Base-by-base conservation (phyloP, 1,140 invertebrate genomes). In the Oedothorax gibbosus region DNA sequence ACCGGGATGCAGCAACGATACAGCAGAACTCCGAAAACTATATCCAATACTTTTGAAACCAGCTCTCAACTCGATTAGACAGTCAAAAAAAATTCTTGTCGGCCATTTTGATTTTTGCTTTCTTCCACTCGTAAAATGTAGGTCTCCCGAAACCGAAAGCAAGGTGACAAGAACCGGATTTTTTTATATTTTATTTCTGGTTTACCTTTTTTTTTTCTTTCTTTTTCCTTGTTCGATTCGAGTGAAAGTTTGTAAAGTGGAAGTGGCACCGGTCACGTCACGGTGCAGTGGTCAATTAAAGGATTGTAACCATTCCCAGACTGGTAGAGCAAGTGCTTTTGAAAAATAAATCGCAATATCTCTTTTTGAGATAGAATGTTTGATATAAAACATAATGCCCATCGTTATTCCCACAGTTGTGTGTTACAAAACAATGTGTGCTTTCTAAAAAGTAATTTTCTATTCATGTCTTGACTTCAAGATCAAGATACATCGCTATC, bases 231-330 rank as follows among this genome's bases (percentile, higher is more conserved):
- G n/a, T 62, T 62, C 35, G 79, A 56, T 49, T 60, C n/a, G 64
- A 73, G 68, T 50, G 79, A 72, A 77, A 77, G 75, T 77, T 77
- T 71, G 49, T 35, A 35, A 35, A 71, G 68, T 71, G 21, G 50
- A 78, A 66, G 53, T 80, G 65, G 65, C 50, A 69, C 68, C 49
- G 14, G n/a, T 49, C 56, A 53, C 68, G 79, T 82, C 79, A 82
- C 79, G 79, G 69, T 72, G 56, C 54, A 69, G 14, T 72, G 18
- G 54, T 53, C 79, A 82, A 82, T 82, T 82, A 82, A 82, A 56
- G 79, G 79, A 82, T 82, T 82, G 79, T 82, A 82, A 82, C 79
- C 79, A 72, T 82, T 82, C 68, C 68, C 79, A 53, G 79, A 82
- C 79, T 82, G 79, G 79, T 82, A 82, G 62, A 50, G 79, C 68